Evolutionary conservation across 2,113 vertebrate genomes (phyloP).

Genomic region (Macrotus californicus): DNA sequence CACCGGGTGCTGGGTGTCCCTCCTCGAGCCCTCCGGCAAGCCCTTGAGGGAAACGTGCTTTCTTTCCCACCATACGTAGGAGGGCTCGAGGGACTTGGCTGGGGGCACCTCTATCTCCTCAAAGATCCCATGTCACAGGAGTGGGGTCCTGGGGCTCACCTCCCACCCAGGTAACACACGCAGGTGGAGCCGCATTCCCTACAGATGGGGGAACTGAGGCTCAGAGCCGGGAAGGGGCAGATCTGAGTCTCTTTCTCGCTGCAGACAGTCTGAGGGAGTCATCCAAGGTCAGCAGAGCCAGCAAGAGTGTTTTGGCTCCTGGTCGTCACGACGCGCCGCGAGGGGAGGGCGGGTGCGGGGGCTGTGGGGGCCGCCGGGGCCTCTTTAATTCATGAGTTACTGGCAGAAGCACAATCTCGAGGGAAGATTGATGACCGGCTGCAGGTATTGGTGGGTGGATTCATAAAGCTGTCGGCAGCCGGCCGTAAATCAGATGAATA

Average conservation of each 20-base stretch:
- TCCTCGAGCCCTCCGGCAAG: background rate
- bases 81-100: fast-evolving
- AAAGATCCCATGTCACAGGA: too few relatives aligned
- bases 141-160: too few relatives aligned
- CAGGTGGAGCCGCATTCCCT: fast-evolving
- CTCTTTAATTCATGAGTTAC: slow-evolving; percentile 67
- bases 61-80: fast-evolving
- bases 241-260: background rate
- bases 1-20: fast-evolving
- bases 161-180: background rate
- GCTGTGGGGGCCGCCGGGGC: slow-evolving; percentile 41
- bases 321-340: background rate
- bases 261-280: slow-evolving; percentile 20
- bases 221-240: background rate
- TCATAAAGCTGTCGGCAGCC: slow-evolving; percentile 60
- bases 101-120: fast-evolving
- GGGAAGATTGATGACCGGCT: slow-evolving; percentile 64
- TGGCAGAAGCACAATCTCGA: slow-evolving; percentile 52
- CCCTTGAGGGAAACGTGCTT: background rate
- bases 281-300: slow-evolving; percentile 50
- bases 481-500: slow-evolving; percentile 70
- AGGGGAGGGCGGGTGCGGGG: background rate
- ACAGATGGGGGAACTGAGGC: slow-evolving; percentile 32
- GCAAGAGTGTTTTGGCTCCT: background rate
- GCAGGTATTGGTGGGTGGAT: slow-evolving; percentile 67